Base-by-base conservation (phyloP, 2,113 vertebrate genomes). In the Ctenodactylus gundi region DNA sequence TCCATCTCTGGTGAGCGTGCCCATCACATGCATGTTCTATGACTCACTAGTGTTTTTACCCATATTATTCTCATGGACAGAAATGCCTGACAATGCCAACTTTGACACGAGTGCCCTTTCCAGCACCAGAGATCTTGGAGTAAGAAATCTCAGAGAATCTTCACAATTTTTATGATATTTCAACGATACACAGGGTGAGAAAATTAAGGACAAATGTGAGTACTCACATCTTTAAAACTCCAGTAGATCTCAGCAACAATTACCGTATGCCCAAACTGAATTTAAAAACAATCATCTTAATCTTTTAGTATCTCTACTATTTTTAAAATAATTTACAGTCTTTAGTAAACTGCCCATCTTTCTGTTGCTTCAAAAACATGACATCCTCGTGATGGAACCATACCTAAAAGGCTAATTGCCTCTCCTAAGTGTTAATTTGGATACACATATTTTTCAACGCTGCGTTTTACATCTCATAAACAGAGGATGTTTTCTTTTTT, bases 401-500 rank as follows among this genome's bases (percentile, higher is more conserved):
- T 15, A 53, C 44, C 17, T 21, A n/a, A 29, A 34, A 57, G 12
- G 31, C 17, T 81, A 62, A 13, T 20, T 80, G 46, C 60, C 46
- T 80, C 57, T 21, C 49, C 3, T 9, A 23, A 41, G 25, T 6
- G 31, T 82, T 62, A 34, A 1, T 39, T 76, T 51, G 55, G 36
- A 73, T 29, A 83, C 4, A 27, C 27, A 5, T 39, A 31, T 31
- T 80, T 84, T 91, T 81, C 87, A 89, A 73, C 39, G 51, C 2
- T 49, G 20, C 80, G 68, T 82, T 83, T 80, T 3, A 44, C n/a
- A 3, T 80, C 57, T 83, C 68, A 44, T 64, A 51, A 65, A 73
- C 17, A 49, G 27, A 68, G 55, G 29, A 57, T 49, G 39, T 14
- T 94, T 95, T 95, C 39, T 90, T 92, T 49, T 92, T 88, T 91